These are phyloP conservation scores for Ivindomyrus marchei DNA, from an alignment of 2,113 vertebrate species.

Conservation along the genomic window DNA sequence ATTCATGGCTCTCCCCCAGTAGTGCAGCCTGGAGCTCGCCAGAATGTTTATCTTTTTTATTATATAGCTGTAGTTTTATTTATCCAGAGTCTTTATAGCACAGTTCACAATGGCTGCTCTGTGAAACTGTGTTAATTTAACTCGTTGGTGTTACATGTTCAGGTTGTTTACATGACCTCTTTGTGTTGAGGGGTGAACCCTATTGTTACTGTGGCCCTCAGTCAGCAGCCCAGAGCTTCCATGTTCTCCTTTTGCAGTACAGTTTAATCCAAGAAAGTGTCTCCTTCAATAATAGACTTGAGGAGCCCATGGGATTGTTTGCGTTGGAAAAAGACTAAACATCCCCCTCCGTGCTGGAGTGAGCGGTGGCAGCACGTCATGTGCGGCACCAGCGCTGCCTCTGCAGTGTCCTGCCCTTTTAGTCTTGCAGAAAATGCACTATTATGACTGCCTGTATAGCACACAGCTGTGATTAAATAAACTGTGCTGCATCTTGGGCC, in stretches of 20 bases:
- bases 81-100: neutral
- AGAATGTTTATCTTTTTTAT: neutral
- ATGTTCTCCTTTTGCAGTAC: conserved; percentile 34
- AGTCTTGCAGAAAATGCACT: conserved; percentile 21
- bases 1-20: neutral
- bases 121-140: neutral
- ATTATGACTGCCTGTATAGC: conserved; percentile 8
- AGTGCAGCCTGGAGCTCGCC: neutral
- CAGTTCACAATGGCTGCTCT: neutral
- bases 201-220: neutral
- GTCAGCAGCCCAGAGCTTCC: neutral
- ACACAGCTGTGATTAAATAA: conserved; percentile 1
- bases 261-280: conserved; percentile 30
- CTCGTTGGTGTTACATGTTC: neutral
- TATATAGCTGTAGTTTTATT: neutral
- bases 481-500: neutral
- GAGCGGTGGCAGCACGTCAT: conserved; percentile 26
- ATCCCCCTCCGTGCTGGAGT: conserved; percentile 21
- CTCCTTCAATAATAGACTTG: conserved; percentile 35
- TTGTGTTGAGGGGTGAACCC: neutral
- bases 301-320: conserved; percentile 30
- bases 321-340: conserved; percentile 22
- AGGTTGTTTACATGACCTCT: neutral
- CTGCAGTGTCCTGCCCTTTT: conserved; percentile 24
- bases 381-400: conserved; percentile 8